Percentiles rank a stretch among this genome's conserved stretches.
These are phyloP conservation scores for Trichomycterus rosablanca DNA, from an alignment of 2,113 vertebrate species.

Conservation along the genomic window DNA sequence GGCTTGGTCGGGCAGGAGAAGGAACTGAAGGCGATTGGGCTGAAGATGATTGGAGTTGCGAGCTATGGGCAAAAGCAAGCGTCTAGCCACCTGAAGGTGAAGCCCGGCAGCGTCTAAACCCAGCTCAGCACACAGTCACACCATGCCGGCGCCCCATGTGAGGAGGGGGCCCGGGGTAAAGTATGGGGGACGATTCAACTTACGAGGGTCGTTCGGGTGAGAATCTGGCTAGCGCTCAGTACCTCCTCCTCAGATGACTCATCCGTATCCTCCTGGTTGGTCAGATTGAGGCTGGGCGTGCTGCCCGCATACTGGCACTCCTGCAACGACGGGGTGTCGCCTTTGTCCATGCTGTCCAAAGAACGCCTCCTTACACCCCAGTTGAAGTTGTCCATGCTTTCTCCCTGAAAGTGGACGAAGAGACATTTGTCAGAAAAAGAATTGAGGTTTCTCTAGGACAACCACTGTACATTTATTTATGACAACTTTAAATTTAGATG, in stretches of 20 bases:
- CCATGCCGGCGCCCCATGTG: slow-evolving; percentile 59
- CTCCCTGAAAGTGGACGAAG: slow-evolving; percentile 76
- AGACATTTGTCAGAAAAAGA: not conserved
- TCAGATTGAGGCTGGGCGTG: slow-evolving; percentile 93
- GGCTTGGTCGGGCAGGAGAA: slow-evolving; percentile 27
- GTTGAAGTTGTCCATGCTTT: slow-evolving; percentile 99
- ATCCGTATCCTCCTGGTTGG: slow-evolving; percentile 96
- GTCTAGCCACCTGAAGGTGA: slow-evolving; percentile 49
- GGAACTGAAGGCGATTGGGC: slow-evolving; percentile 12
- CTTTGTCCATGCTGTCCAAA: slow-evolving; percentile 96
- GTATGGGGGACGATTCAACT: slow-evolving; percentile 41
- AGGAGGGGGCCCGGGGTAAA: slow-evolving; percentile 33
- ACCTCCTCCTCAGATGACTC: slow-evolving; percentile 98
- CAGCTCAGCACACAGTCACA: slow-evolving; percentile 49
- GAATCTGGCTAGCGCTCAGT: slow-evolving; percentile 92
- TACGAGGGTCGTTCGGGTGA: slow-evolving; percentile 88
- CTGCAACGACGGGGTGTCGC: slow-evolving; percentile 90
- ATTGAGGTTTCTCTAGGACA: not conserved
- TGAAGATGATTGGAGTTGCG: slow-evolving; percentile 40
- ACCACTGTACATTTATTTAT: no score
- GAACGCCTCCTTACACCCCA: slow-evolving; percentile 97
- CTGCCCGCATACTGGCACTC: slow-evolving; percentile 91
- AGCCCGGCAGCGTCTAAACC: slow-evolving; percentile 37
- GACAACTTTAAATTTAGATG: no score
- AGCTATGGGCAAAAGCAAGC: slow-evolving; percentile 68